These are phyloP conservation scores for Gryllus bimaculatus DNA, from an alignment of 1,140 invertebrate species.

Conservation along the genomic window DNA sequence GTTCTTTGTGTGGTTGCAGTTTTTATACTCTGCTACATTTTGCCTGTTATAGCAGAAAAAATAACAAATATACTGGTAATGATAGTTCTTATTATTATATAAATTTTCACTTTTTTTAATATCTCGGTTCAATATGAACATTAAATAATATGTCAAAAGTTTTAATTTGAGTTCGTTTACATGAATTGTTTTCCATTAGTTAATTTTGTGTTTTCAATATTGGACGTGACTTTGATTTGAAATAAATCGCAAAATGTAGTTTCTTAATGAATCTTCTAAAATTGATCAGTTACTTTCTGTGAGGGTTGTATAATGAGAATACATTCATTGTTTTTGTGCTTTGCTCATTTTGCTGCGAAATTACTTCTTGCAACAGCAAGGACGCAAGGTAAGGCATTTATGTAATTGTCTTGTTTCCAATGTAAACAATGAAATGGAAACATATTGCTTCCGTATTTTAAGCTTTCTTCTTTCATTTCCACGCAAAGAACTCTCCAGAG, in stretches of 20 bases:
- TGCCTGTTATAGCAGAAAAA: too few species aligned
- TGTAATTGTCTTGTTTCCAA: conserved; percentile 7
- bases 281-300: not conserved
- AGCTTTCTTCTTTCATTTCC: conserved; percentile 21
- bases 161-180: too few species aligned
- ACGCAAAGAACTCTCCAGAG: conserved; percentile 23
- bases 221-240: not conserved
- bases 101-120: too few species aligned
- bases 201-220: not conserved
- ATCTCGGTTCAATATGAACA: too few species aligned
- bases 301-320: not conserved
- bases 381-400: conserved; percentile 11
- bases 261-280: too few species aligned
- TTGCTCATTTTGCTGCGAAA: not conserved
- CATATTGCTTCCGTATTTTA: not conserved
- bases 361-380: not conserved
- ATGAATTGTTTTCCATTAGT: not conserved
- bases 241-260: too few species aligned
- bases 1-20: conserved; percentile 22
- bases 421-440: not conserved
- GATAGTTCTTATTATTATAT: too few species aligned
- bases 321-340: not conserved
- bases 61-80: too few species aligned
- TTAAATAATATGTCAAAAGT: too few species aligned
- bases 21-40: too few species aligned